A percentile compares a stretch with the other conserved stretches of the same genome.
Conservation (phyloP, 2,113 vertebrate species). For the Boleophthalmus pectinirostris region DNA sequence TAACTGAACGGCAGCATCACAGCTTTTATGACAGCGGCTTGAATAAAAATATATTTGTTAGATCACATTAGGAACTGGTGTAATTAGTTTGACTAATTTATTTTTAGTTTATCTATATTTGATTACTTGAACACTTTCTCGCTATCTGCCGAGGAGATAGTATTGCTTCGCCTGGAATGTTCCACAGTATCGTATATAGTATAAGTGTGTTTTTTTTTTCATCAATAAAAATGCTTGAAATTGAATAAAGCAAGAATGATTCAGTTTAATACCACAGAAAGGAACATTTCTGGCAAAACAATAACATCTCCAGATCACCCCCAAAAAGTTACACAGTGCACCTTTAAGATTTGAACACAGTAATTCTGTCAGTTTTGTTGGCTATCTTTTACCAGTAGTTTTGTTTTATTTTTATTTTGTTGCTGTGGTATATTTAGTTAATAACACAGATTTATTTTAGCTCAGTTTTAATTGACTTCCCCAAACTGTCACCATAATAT, state of each 20-base stretch:
- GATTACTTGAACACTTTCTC: too few species aligned
- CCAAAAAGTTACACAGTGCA: background rate
- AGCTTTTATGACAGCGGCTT: background rate
- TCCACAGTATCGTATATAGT: background rate
- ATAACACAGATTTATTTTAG: background rate
- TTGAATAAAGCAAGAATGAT: background rate
- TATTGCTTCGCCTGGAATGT: background rate
- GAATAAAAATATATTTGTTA: background rate
- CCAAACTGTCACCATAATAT: too few species aligned
- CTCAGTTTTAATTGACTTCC: background rate
- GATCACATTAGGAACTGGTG: too few species aligned
- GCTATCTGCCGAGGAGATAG: too few species aligned
- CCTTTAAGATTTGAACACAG: too few species aligned
- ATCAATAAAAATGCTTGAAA: background rate
- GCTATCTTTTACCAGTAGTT: too few species aligned
- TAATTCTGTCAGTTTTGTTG: too few species aligned
- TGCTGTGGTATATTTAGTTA: too few species aligned
- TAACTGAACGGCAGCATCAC: conserved; percentile 28
- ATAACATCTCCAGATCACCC: background rate
- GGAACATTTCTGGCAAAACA: background rate
- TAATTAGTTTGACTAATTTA: too few species aligned
- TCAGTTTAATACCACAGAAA: background rate
- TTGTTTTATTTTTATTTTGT: too few species aligned
- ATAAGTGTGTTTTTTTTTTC: too few species aligned
- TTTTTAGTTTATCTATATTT: too few species aligned